These are phyloP conservation scores for Lepus timidus DNA, from an alignment of 2,113 vertebrate genomes.

Conservation along the genomic window DNA sequence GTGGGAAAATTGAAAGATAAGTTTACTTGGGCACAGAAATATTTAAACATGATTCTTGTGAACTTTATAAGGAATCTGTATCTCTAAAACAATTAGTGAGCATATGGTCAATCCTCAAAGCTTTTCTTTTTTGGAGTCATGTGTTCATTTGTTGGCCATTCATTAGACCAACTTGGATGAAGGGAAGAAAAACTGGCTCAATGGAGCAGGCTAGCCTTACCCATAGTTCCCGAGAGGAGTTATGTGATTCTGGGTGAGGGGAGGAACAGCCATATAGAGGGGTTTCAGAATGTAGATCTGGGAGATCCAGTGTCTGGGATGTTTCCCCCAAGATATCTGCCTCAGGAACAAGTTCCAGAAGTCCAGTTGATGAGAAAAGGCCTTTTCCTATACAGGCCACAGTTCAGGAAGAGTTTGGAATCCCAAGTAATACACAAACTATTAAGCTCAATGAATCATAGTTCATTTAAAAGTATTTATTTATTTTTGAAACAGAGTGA, in stretches of 20 bases:
- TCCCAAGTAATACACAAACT: neutral
- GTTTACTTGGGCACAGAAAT: no score
- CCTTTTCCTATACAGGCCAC: neutral
- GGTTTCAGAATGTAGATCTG: neutral
- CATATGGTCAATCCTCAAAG: neutral
- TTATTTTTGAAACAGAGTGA: no score
- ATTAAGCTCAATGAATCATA: neutral
- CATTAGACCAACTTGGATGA: neutral
- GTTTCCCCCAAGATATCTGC: neutral
- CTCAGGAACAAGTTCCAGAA: neutral
- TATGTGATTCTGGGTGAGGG: neutral
- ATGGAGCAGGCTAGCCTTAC: neutral
- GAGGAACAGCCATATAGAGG: neutral
- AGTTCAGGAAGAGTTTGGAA: constrained; percentile 5
- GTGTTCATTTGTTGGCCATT: neutral
- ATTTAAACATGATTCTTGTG: no score
- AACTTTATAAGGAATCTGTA: no score
- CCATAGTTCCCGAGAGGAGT: neutral
- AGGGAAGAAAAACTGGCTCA: constrained; percentile 31
- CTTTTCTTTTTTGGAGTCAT: constrained; percentile 7
- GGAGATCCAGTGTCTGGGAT: neutral
- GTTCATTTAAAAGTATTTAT: neutral
- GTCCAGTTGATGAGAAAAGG: neutral
- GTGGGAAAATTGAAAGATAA: no score
- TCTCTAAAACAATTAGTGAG: neutral